Evolutionary conservation across 1,140 invertebrate species (phyloP).

Genomic region (Drosophila watanabei): DNA sequence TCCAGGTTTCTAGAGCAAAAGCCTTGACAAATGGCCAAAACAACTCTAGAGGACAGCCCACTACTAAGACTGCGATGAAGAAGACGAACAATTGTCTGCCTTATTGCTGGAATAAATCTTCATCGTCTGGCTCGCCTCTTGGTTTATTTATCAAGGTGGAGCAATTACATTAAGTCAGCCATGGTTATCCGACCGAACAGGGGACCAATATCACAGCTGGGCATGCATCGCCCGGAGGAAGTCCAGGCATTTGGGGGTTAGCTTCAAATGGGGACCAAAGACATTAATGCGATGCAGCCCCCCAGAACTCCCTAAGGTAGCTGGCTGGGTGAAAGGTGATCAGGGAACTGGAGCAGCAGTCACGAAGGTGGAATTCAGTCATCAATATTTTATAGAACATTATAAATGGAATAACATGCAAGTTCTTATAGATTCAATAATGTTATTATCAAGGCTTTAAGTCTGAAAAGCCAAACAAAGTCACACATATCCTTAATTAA

Average conservation of each 20-base stretch:
- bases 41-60: slow-evolving; percentile 62
- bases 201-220: slow-evolving; percentile 57
- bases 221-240: slow-evolving; percentile 45
- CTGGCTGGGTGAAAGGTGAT: slow-evolving; percentile 96
- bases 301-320: slow-evolving; percentile 94
- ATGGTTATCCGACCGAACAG: slow-evolving; percentile 40
- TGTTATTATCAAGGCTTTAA: background rate
- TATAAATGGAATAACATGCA: too few relatives aligned
- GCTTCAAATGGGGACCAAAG: slow-evolving; percentile 82
- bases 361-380: slow-evolving; percentile 74
- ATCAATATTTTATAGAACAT: slow-evolving; percentile 7
- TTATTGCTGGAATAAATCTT: slow-evolving; percentile 81
- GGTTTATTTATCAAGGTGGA: slow-evolving; percentile 75
- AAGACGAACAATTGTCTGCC: slow-evolving; percentile 46
- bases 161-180: slow-evolving; percentile 76
- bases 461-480: too few relatives aligned
- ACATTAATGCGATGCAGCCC: slow-evolving; percentile 93
- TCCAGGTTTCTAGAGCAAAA: slow-evolving; percentile 38
- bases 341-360: slow-evolving; percentile 94
- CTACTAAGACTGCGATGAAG: slow-evolving; percentile 10
- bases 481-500: too few relatives aligned
- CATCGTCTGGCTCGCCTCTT: slow-evolving; percentile 45
- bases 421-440: background rate
- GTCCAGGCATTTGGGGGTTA: background rate
- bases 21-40: slow-evolving; percentile 75